These are phyloP conservation scores for Prionailurus bengalensis DNA, from an alignment of 2,113 vertebrate species.

Conservation along the genomic window DNA sequence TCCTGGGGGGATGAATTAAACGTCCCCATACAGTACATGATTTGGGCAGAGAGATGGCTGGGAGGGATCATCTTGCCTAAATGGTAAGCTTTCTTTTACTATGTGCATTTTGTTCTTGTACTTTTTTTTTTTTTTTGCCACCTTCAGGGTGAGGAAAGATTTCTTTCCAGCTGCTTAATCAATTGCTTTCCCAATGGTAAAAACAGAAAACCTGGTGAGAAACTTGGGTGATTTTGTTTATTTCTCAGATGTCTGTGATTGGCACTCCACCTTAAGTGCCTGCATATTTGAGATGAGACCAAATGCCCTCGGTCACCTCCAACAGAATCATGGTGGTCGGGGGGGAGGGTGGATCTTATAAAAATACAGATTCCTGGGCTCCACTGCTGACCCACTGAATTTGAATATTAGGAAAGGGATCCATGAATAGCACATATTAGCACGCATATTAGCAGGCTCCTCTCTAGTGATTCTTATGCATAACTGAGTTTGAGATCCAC, in stretches of 20 bases:
- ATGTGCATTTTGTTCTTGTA: slow-evolving; percentile 11
- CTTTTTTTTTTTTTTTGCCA: background rate
- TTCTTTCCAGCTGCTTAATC: slow-evolving; percentile 32
- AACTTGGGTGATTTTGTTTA: background rate
- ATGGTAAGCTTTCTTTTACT: slow-evolving; percentile 1
- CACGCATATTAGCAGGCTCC: background rate
- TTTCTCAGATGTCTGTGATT: slow-evolving; percentile 40
- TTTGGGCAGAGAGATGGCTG: background rate
- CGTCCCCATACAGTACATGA: background rate
- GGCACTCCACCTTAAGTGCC: too few species aligned
- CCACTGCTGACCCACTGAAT: background rate
- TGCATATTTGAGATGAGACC: background rate
- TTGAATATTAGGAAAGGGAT: background rate
- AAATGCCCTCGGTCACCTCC: background rate
- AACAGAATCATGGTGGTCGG: background rate
- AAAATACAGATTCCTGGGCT: background rate
- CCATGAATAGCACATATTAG: background rate
- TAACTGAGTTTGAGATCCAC: background rate
- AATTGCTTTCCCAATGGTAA: background rate
- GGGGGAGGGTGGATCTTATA: background rate
- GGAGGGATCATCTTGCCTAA: background rate
- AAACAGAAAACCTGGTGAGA: background rate
- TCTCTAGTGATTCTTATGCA: background rate
- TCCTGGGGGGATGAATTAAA: too few species aligned
- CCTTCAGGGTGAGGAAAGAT: background rate